Base-by-base conservation (phyloP, 2,113 vertebrate species). In the Thamnaconus septentrionalis region DNA sequence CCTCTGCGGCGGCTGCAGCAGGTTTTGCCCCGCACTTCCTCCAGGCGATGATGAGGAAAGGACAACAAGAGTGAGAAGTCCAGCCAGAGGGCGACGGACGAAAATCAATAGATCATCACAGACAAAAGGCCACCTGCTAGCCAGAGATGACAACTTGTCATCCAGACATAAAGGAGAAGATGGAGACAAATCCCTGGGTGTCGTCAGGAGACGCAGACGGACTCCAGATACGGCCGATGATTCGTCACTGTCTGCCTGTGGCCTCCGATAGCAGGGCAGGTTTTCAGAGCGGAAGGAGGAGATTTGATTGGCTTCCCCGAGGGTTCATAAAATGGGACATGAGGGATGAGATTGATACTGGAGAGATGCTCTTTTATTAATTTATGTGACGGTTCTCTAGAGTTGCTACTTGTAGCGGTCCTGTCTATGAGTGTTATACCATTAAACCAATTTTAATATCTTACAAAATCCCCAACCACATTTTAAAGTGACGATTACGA, bases 31-130 rank as follows among this genome's bases (percentile, higher is more conserved):
- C 53, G n/a, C 61, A 56, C n/a, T 10, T 45, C 65, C 74, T 71
- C 46, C 71, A 52, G 78, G 71, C 61, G 10, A 57, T 50, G 76
- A 66, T 60, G 76, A 63, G 45, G 48, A 54, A 6, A 72, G 72
- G 82, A 72, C 68, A 75, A 71, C 70, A 53, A 62, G 66, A 81
- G 69, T 65, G 58, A 76, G 66, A 81, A 78, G 71, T 73, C 65
- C 58, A 73, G 73, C 59, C 50, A 40, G 63, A 68, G 63, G 71
- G 78, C 55, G 57, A 66, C 52, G 62, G 62, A 43, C 50, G 47
- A 57, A 75, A 84, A 88, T 88, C 86, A 86, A 86, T 88, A 86
- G 72, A 83, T 81, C 76, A 81, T 78, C 69, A 80, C 7, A 81
- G 72, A 88, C 82, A 79, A 85, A 79, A 61, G 73, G 65, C 84